Base-by-base conservation (phyloP, 2,113 vertebrate genomes). In the Mandrillus leucophaeus region DNA sequence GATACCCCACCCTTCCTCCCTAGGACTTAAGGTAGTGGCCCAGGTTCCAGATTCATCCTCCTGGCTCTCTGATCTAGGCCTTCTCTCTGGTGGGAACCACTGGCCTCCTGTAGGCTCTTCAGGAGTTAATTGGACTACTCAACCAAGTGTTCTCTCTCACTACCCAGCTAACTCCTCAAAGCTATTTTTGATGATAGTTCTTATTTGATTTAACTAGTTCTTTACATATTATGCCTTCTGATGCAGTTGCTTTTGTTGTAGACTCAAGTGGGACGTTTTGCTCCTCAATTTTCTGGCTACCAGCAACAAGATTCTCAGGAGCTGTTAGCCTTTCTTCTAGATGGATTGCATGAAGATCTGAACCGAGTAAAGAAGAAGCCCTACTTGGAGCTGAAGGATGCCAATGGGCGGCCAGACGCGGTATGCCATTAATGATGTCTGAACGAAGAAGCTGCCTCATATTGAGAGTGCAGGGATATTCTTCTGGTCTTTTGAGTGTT, bases 251-350 rank as follows among this genome's bases (percentile, higher is more conserved):
- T 97, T 98, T 93, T 84, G 45, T 98, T 92, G 64, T 98, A 99
- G 99, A 99, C 99, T 0, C 99, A 99, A 98, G 99, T 99, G 27
- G 99, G 99, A 50, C 99, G 99, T 66, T 99, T 99, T 98, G 99
- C 99, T n/a, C 99, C 99, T 88, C 99, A 99, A 98, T 99, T 99
- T 98, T 99, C 99, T 70, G 99, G 99, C 92, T 99, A 99, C 98
- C 99, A 99, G 97, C 99, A 99, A 97, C 99, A 99, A 98, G 99
- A 99, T 98, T 99, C 99, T 16, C 99, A 99, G 98, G 99, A 99
- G 98, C 98, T 99, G 73, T 97, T 99, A 98, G 99, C 99, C 96
- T 99, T 99, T 97, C 99, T 99, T 89, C 98, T 99, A 35, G 99
- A 99, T 9, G 99, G 99, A n/a, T 98, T 99, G 68, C 99, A 99